Evolutionary conservation across 2,888 invertebrate genomes (phyloP).

Genomic region (Nephrotoma appendiculata): DNA sequence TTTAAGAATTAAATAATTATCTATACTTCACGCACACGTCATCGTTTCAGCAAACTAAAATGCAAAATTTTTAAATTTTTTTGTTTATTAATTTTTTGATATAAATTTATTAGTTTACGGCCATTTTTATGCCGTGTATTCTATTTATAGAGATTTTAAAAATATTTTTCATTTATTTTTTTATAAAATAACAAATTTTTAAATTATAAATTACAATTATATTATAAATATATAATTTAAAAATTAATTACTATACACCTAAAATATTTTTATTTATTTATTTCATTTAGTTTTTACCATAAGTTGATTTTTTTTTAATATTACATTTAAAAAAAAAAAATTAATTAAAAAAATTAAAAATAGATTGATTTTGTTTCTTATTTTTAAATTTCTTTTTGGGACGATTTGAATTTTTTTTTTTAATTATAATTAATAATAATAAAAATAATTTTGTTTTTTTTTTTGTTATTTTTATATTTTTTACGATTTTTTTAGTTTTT

Average conservation of each 20-base stretch:
- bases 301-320: background rate
- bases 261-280: background rate
- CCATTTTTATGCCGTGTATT: background rate
- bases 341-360: background rate
- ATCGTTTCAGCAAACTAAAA: background rate
- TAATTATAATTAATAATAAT: background rate
- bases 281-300: background rate
- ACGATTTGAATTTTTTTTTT: background rate
- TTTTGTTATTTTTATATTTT: background rate
- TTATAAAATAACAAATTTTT: background rate
- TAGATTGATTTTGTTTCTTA: background rate
- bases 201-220: background rate
- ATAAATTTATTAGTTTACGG: background rate
- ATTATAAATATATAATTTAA: background rate
- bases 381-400: background rate
- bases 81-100: background rate
- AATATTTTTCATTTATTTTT: background rate
- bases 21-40: background rate
- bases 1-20: background rate
- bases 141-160: background rate
- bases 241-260: background rate
- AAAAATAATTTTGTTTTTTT: background rate
- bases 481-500: background rate
- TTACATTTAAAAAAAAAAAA: background rate
- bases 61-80: background rate